These are phyloP conservation scores for Phylloscopus trochiloides DNA, from an alignment of 2,113 vertebrate species.

Conservation along the genomic window DNA sequence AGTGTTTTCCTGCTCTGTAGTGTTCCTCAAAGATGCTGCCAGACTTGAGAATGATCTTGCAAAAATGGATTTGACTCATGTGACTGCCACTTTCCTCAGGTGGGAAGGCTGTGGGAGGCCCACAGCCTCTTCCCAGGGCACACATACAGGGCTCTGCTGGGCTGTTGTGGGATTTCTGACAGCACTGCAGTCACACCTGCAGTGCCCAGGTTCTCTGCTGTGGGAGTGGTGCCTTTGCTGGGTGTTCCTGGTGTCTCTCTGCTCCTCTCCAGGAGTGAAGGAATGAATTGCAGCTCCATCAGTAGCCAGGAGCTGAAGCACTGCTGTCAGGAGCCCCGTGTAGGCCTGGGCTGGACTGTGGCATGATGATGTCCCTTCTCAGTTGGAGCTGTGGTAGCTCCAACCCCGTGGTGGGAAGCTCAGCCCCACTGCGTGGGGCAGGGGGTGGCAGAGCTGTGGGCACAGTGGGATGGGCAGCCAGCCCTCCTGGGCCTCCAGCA, in stretches of 20 bases:
- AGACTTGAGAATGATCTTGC: neutral
- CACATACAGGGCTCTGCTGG: fast-evolving
- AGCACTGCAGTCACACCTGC: neutral
- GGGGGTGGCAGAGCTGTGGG: neutral
- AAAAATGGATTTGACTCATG: neutral
- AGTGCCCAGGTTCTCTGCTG: neutral
- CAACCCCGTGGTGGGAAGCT: fast-evolving
- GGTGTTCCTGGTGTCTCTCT: neutral
- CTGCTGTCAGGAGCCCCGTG: neutral
- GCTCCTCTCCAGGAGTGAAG: neutral
- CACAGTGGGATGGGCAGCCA: neutral
- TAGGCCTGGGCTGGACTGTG: fast-evolving
- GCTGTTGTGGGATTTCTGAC: neutral
- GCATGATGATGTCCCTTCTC: neutral
- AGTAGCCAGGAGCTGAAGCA: neutral
- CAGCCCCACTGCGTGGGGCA: fast-evolving
- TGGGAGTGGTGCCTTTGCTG: neutral
- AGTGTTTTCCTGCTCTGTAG: neutral
- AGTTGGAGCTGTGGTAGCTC: fast-evolving
- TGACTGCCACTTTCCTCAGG: neutral
- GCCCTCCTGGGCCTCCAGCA: neutral
- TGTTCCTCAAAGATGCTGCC: neutral
- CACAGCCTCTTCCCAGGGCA: neutral
- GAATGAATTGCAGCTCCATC: neutral
- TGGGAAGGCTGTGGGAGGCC: neutral